Percentiles rank a stretch among this genome's conserved stretches.
These are phyloP conservation scores for Drosophila affinis DNA, from an alignment of 2,888 invertebrate species.

Conservation along the genomic window DNA sequence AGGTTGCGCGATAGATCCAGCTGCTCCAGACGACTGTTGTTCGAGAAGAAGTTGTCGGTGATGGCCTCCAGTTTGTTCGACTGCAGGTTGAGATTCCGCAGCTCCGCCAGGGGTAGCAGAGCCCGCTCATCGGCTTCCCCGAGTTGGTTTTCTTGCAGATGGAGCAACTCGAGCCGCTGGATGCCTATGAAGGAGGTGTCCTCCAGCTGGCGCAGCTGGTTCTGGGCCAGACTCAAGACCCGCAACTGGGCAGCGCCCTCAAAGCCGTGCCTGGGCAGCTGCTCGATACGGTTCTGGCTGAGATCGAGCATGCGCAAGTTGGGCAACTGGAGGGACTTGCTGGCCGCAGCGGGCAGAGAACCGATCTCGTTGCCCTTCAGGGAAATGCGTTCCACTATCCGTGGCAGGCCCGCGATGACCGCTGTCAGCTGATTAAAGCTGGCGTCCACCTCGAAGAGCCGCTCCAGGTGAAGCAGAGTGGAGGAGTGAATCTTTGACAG, in stretches of 20 bases:
- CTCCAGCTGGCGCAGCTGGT: conserved; percentile 89
- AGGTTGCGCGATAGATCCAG: conserved; percentile 91
- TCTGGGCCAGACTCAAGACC: conserved; percentile 89
- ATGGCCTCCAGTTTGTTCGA: conserved; percentile 90
- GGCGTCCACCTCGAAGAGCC: conserved; percentile 91
- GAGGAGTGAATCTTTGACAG: conserved; percentile 89
- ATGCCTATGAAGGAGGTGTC: conserved; percentile 89
- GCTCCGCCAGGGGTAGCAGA: conserved; percentile 86
- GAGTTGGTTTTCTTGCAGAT: conserved; percentile 90
- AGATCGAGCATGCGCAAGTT: conserved; percentile 90
- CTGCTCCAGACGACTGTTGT: conserved; percentile 87
- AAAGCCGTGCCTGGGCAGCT: conserved; percentile 87
- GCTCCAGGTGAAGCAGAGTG: conserved; percentile 89
- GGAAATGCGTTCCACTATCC: conserved; percentile 90
- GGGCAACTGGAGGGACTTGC: conserved; percentile 89
- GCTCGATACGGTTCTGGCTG: conserved; percentile 89
- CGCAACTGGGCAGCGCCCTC: conserved; percentile 88
- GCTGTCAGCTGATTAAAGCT: conserved; percentile 89
- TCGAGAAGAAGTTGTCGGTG: conserved; percentile 88
- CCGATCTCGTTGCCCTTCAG: conserved; percentile 89
- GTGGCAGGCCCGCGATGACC: conserved; percentile 90
- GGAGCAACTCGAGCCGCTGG: conserved; percentile 88
- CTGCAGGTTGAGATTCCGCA: conserved; percentile 89
- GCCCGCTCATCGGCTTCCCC: conserved; percentile 87
- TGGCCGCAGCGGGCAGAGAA: conserved; percentile 87